These are phyloP conservation scores for Agelas oroides DNA, from an alignment of 37 sponge, comb jelly and placozoan genomes.

Conservation along the genomic window DNA sequence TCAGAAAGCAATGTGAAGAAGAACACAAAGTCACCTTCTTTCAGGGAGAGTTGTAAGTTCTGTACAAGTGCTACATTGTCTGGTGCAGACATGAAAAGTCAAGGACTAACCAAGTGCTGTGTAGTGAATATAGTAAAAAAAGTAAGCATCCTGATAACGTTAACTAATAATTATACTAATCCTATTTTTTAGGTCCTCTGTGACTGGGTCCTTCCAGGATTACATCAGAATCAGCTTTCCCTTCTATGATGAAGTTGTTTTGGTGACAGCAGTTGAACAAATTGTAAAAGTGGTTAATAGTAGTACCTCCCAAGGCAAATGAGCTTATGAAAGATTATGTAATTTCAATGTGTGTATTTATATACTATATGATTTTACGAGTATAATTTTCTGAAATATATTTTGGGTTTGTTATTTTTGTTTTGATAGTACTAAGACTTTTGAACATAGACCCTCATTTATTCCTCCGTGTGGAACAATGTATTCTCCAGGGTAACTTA, in stretches of 20 bases:
- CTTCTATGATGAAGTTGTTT: slow-evolving; percentile 37
- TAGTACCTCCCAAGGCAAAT: too few relatives aligned
- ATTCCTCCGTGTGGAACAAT: slow-evolving; percentile 57
- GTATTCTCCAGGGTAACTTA: slow-evolving; percentile 18
- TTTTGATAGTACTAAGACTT: slow-evolving; percentile 6
- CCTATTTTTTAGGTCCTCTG: slow-evolving; percentile 27
- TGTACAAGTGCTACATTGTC: too few relatives aligned
- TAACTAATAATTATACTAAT: too few relatives aligned
- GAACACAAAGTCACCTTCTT: slow-evolving; percentile 22
- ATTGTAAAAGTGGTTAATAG: slow-evolving; percentile 26
- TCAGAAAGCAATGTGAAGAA: slow-evolving; percentile 25
- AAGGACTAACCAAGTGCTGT: too few relatives aligned
- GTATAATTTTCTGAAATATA: too few relatives aligned
- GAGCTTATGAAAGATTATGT: background rate
- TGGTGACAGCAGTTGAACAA: slow-evolving; percentile 24
- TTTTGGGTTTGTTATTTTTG: background rate
- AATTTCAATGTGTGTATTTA: background rate
- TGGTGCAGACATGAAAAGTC: too few relatives aligned
- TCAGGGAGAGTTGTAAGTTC: slow-evolving; percentile 36
- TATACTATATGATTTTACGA: too few relatives aligned
- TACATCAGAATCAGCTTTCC: slow-evolving; percentile 54
- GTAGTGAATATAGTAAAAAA: too few relatives aligned
- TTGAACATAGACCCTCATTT: background rate
- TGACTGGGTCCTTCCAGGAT: slow-evolving; percentile 33
- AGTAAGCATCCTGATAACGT: too few relatives aligned